These are phyloP conservation scores for Eupithecia exiguata DNA, from an alignment of 2,888 invertebrate genomes.

Conservation along the genomic window DNA sequence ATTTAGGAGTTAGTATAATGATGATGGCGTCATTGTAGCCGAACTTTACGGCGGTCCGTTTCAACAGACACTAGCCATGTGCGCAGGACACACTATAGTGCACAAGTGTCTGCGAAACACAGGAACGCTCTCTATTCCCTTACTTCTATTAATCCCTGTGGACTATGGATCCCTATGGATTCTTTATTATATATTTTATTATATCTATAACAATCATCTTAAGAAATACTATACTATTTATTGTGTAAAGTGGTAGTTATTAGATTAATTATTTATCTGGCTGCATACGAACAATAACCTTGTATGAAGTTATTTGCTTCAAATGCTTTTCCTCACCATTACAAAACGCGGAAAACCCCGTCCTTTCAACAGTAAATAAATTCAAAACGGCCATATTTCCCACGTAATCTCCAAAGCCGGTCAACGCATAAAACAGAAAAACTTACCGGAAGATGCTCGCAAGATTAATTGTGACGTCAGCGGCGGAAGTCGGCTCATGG, in stretches of 20 bases:
- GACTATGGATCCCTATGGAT: too few species aligned
- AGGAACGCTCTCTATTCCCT: background rate
- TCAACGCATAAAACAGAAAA: conserved; percentile 57
- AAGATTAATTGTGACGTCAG: conserved; percentile 67
- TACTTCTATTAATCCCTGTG: background rate
- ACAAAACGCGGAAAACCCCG: background rate
- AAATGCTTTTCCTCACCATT: background rate
- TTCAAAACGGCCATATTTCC: conserved; percentile 32
- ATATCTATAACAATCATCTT: too few species aligned
- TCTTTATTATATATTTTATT: too few species aligned
- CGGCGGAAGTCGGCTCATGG: conserved; percentile 53
- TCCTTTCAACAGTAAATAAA: conserved; percentile 17
- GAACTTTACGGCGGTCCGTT: background rate
- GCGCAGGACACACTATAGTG: background rate
- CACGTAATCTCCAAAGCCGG: conserved; percentile 36
- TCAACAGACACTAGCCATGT: too few species aligned
- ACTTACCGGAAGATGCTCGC: conserved; percentile 60
- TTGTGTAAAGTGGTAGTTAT: too few species aligned
- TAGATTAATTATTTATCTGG: background rate
- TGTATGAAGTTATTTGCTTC: background rate
- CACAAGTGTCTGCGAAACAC: background rate
- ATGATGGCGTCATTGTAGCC: too few species aligned
- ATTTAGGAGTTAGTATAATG: background rate
- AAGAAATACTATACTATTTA: too few species aligned
- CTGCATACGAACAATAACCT: background rate